Evolutionary conservation across 2,888 invertebrate genomes (phyloP).

Genomic region (Ptilodon capucinus): DNA sequence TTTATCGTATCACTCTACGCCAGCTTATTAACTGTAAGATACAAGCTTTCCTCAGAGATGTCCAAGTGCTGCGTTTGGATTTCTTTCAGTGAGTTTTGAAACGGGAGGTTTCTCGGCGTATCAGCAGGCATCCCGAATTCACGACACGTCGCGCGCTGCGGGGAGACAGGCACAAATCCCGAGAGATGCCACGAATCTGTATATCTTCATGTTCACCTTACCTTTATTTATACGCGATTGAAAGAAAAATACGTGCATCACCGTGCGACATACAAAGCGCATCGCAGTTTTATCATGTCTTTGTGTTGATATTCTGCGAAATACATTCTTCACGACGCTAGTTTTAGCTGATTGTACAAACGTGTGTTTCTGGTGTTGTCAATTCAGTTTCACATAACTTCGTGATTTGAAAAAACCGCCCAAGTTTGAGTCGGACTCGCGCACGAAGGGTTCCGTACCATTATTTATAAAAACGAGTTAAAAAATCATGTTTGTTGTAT

Average conservation of each 20-base stretch:
- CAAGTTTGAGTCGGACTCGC: too few relatives aligned
- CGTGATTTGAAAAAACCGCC: too few relatives aligned
- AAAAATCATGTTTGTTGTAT: too few relatives aligned
- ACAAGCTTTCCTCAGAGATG: slow-evolving; percentile 5
- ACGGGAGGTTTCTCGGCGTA: slow-evolving; percentile 33
- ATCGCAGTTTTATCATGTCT: slow-evolving; percentile 10
- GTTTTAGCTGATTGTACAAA: neutral
- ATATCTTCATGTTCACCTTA: slow-evolving; percentile 64
- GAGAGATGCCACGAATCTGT: slow-evolving; percentile 66
- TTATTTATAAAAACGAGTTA: too few relatives aligned
- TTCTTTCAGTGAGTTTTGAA: slow-evolving; percentile 33
- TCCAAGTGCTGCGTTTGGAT: slow-evolving; percentile 23
- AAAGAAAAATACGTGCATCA: slow-evolving; percentile 62
- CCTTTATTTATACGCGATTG: slow-evolving; percentile 68
- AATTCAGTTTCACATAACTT: neutral
- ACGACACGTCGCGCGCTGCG: slow-evolving; percentile 66
- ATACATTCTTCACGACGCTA: neutral
- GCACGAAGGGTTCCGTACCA: too few relatives aligned
- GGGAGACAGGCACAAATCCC: slow-evolving; percentile 76
- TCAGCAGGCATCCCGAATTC: slow-evolving; percentile 56
- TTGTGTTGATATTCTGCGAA: neutral
- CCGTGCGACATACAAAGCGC: slow-evolving; percentile 44
- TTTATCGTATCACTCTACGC: neutral
- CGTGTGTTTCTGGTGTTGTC: neutral
- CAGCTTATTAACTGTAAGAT: neutral